Base-by-base conservation (phyloP, 2,888 invertebrate species). In the Hermodice carunculata region DNA sequence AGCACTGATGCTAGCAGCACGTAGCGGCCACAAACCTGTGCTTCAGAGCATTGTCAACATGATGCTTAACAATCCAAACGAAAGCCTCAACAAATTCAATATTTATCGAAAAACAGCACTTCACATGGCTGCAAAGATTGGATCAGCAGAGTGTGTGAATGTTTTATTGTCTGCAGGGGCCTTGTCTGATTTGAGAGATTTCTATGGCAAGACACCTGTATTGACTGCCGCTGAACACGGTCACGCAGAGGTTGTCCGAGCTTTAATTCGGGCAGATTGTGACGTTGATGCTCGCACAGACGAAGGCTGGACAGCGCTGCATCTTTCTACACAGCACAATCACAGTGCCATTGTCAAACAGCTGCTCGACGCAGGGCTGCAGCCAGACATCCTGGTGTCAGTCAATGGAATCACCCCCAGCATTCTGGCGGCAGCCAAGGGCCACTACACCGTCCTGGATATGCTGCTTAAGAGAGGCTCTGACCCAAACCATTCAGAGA, bases 161-260 rank as follows among this genome's bases (percentile, higher is more conserved):
- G n/a, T 42, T n/a, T 42, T 70, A 43, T 46, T 72, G n/a, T 37
- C 32, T 3, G 43, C 29, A 0, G 68, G 68, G 14, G 66, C 67
- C 24, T 17, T 58, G 3, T 54, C 63, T 5, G 63, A 72, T 43
- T 29, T 60, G 3, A 14, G 19, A 14, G 71, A 73, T 61, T 48
- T 44, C 24, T 59, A 67, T 24, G 71, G 74, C 1, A 75, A 74
- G 57, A 76, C 75, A 0, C 70, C 77, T 0, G 64, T 77, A 8
- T 61, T 72, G 17, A 61, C 68, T 26, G 75, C 76, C 3, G 51
- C 73, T 6, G 69, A 71, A 43, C 64, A 64, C 6, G 71, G 74
- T 14, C 58, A 69, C 14, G 56, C 46, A 2, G 65, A 51, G 6
- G 59, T 71, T 14, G 66, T 67, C 2, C 51, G 63, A 11, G 51